phyloP scores from a whole-genome alignment of 2,888 invertebrate genomes.

The Cotesia congregata region DNA sequence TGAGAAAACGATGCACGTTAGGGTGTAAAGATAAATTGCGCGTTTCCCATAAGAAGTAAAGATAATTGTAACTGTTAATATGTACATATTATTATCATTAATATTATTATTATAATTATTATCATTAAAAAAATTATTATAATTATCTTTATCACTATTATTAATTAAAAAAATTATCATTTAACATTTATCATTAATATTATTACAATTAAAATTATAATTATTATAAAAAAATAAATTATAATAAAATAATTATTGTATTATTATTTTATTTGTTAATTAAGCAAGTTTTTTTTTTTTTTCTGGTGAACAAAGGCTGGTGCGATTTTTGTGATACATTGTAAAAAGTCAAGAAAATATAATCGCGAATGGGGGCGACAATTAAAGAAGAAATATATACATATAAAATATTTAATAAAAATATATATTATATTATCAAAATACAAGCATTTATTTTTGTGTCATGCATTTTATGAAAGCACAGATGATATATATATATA shows the following conservation, averaged over 20 bases:
- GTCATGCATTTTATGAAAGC: conserved; percentile 68
- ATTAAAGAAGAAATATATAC: conserved; percentile 39
- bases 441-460: conserved; percentile 71
- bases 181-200: background rate
- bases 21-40: background rate
- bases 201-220: conserved; percentile 8
- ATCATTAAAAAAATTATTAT: background rate
- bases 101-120: conserved; percentile 14
- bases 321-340: conserved; percentile 70
- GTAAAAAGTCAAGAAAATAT: conserved; percentile 57
- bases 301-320: conserved; percentile 67
- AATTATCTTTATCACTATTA: background rate
- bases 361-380: conserved; percentile 5
- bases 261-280: conserved; percentile 53
- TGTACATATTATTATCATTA: conserved; percentile 15
- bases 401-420: conserved; percentile 47
- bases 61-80: background rate
- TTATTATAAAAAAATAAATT: conserved; percentile 28
- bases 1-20: background rate
- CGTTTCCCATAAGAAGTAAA: background rate
- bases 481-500: conserved; percentile 44
- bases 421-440: conserved; percentile 49
- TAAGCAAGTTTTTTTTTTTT: conserved; percentile 31
- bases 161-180: background rate
- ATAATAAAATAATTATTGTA: conserved; percentile 6